A percentile compares a stretch with the other conserved stretches of the same genome.
Conservation (phyloP, 2,113 vertebrate genomes). For the Poeciliopsis turrubarensis region DNA sequence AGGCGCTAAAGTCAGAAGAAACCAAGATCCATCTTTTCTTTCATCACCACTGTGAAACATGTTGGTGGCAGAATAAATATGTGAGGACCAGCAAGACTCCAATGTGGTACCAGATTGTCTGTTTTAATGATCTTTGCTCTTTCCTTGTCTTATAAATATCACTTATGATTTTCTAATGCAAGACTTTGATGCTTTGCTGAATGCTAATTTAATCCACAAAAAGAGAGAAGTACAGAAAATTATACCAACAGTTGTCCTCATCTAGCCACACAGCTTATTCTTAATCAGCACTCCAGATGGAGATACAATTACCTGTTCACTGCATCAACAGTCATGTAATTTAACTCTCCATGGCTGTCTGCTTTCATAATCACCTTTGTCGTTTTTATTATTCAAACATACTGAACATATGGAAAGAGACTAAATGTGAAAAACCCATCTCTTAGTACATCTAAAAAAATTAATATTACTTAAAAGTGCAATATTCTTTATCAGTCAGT, state of each 20-base stretch:
- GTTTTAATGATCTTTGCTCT: too few relatives aligned
- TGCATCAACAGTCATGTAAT: slow-evolving; percentile 23
- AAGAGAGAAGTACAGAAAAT: not conserved
- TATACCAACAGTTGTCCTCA: slow-evolving; percentile 6
- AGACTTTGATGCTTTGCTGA: not conserved
- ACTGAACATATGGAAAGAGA: slow-evolving; percentile 12
- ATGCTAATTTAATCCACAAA: not conserved
- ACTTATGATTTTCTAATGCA: not conserved
- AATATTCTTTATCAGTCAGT: too few relatives aligned
- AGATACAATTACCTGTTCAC: slow-evolving; percentile 41
- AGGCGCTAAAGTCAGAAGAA: too few relatives aligned
- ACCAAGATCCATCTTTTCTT: too few relatives aligned
- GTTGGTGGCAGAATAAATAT: too few relatives aligned
- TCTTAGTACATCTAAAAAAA: not conserved
- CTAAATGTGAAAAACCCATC: not conserved
- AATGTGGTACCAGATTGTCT: too few relatives aligned
- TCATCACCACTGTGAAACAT: too few relatives aligned
- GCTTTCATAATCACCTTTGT: slow-evolving; percentile 46
- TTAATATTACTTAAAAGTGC: too few relatives aligned
- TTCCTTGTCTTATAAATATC: not conserved
- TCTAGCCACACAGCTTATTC: slow-evolving; percentile 19
- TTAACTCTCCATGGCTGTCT: slow-evolving; percentile 16
- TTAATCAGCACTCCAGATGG: slow-evolving; percentile 39
- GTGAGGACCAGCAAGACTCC: too few relatives aligned
- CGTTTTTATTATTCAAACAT: slow-evolving; percentile 39